Evolutionary conservation across 2,113 vertebrate species (phyloP), one percentile per base, ranked within the genome.

Genomic region (Zosterops borbonicus): DNA sequence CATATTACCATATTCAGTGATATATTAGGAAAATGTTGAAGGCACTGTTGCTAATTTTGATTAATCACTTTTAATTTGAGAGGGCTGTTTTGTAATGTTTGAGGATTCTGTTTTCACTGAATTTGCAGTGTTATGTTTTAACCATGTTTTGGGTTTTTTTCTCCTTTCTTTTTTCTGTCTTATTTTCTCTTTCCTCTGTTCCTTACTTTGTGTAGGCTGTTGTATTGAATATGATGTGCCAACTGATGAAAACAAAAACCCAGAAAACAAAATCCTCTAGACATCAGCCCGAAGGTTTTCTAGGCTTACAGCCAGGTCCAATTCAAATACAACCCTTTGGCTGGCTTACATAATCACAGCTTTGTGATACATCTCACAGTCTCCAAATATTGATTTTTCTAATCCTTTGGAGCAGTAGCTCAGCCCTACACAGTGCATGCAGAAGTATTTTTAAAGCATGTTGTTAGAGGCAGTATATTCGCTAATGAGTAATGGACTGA

Each of bases 371-470:
- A 83, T 95, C 87, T 96, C 71, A 33, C 84, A 81, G 85, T 93
- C 90, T 96, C 64, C 93, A 92, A 71, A 90, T 95, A 96, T 53
- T 88, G 93, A 94, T 95, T 97, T 89, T 91, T 91, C 87, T 83
- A 88, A 89, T 91, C 94, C 89, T 88, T 94, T 91, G 89, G 87
- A 95, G 91, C 74, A 70, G 70, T 77, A 88, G 59, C 89, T 87
- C 84, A 83, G 78, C 87, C 58, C 70, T 53, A 20, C 42, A 35
- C 75, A 55, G 87, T 25, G 63, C 74, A 53, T 73, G 81, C 27
- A 76, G 81, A 86, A 87, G 74, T 76, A 69, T 91, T 92, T 94
- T 76, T 79, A 82, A 95, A 87, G 83, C 4, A 0, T 55, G 65
- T 71, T 92, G 64, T 96, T 94, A 91, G 81, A 87, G 73, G 39